A percentile compares a stretch with the other conserved stretches of the same genome.
Conservation (phyloP, 2,888 invertebrate species). For the Eupithecia subfuscata region DNA sequence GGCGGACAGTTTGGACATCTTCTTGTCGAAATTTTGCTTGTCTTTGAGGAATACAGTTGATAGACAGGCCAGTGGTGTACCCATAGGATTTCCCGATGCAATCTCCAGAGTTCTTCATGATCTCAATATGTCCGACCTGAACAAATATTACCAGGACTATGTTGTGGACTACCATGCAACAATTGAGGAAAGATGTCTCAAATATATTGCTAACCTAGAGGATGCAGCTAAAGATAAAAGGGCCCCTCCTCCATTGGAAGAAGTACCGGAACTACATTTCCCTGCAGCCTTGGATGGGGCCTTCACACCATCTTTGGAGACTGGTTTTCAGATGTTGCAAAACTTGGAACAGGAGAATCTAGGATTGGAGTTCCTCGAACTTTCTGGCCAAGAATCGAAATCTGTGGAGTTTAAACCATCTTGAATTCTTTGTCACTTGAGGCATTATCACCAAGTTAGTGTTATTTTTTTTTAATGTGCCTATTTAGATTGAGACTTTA, state of each 20-base stretch:
- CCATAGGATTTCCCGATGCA: slow-evolving; percentile 75
- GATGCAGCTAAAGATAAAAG: slow-evolving; percentile 60
- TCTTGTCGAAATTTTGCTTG: slow-evolving; percentile 76
- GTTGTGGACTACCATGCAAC: slow-evolving; percentile 72
- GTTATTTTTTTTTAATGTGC: slow-evolving; percentile 52
- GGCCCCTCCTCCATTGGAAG: slow-evolving; percentile 73
- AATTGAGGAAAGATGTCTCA: slow-evolving; percentile 66
- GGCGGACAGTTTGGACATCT: slow-evolving; percentile 72
- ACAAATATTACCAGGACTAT: slow-evolving; percentile 74
- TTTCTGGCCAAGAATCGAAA: slow-evolving; percentile 75
- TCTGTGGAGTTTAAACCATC: slow-evolving; percentile 56
- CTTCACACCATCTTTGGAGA: slow-evolving; percentile 84
- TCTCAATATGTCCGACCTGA: slow-evolving; percentile 72
- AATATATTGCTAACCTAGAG: slow-evolving; percentile 65
- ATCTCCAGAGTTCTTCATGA: slow-evolving; percentile 79
- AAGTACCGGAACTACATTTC: slow-evolving; percentile 82
- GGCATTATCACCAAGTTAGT: slow-evolving; percentile 70
- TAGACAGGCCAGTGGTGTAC: slow-evolving; percentile 71
- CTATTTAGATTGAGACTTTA: too few relatives aligned
- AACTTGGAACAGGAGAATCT: slow-evolving; percentile 85
- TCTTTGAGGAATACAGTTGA: slow-evolving; percentile 72
- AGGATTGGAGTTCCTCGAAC: slow-evolving; percentile 72
- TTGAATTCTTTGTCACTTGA: slow-evolving; percentile 71
- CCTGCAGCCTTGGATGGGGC: slow-evolving; percentile 79
- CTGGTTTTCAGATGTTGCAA: slow-evolving; percentile 87